A percentile compares a stretch with the other conserved stretches of the same genome.
These are phyloP conservation scores for Ostrea denselamellosa DNA, from an alignment of 1,140 invertebrate genomes.

Conservation along the genomic window DNA sequence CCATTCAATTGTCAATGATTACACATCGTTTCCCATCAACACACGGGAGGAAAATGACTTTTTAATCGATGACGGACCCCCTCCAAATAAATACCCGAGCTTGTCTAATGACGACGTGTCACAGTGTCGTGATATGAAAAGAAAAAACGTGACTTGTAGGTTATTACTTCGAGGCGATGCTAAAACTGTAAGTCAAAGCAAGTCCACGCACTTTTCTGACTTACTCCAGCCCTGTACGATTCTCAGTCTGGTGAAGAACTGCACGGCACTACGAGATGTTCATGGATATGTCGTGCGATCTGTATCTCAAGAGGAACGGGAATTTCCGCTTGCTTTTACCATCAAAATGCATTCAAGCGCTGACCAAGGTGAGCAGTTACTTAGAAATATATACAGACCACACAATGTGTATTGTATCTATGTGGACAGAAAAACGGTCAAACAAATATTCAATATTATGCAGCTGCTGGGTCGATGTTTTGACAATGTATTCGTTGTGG, in stretches of 20 bases:
- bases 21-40: neutral
- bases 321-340: conserved; percentile 71
- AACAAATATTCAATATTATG: conserved; percentile 59
- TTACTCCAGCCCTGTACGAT: neutral
- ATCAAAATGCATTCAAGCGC: conserved; percentile 67
- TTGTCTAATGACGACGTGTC: neutral
- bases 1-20: neutral
- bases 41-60: neutral
- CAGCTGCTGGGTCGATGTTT: conserved; percentile 66
- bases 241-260: conserved; percentile 31
- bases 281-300: neutral
- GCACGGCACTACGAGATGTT: neutral
- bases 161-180: neutral
- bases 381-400: conserved; percentile 74
- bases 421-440: conserved; percentile 67
- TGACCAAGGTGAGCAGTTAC: conserved; percentile 72
- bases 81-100: neutral
- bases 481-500: conserved; percentile 64
- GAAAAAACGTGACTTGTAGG: neutral
- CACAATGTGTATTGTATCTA: conserved; percentile 78
- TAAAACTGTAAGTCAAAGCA: neutral
- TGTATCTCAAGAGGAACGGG: conserved; percentile 57
- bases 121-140: neutral
- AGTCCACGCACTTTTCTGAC: neutral
- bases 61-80: neutral